phyloP scores from a whole-genome alignment of 2,888 invertebrate genomes.

The Himalopsyche anomala region DNA sequence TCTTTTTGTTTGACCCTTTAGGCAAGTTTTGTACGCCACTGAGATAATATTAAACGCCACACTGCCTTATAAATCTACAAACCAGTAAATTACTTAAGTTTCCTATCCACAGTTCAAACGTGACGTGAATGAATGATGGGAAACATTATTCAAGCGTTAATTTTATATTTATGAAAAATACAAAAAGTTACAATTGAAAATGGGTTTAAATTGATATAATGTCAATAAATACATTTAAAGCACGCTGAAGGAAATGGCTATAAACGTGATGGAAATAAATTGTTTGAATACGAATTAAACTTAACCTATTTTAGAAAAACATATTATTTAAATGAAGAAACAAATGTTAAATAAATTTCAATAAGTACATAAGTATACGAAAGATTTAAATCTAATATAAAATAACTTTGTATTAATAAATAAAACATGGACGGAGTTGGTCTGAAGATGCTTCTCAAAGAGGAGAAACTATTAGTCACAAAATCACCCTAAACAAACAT shows the following conservation, averaged over 20 bases:
- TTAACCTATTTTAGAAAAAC: too few relatives aligned
- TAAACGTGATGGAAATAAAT: background rate
- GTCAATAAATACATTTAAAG: background rate
- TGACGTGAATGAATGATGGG: background rate
- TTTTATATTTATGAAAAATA: background rate
- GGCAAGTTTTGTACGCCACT: too few relatives aligned
- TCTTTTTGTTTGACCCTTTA: too few relatives aligned
- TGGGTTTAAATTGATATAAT: background rate
- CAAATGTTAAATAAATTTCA: too few relatives aligned
- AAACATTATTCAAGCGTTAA: background rate
- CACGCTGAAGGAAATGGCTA: background rate
- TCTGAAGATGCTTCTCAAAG: too few relatives aligned
- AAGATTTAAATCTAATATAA: too few relatives aligned
- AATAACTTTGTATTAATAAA: too few relatives aligned
- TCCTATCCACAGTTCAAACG: constrained; percentile 29
- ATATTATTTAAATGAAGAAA: too few relatives aligned
- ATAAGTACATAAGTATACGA: too few relatives aligned
- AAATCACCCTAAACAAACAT: too few relatives aligned
- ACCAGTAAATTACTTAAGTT: constrained; percentile 6
- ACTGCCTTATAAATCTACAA: constrained; percentile 12
- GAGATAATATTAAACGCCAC: background rate
- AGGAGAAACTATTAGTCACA: too few relatives aligned
- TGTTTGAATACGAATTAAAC: background rate
- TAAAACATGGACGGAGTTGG: too few relatives aligned
- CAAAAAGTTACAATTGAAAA: constrained; percentile 11